Evolutionary conservation across 2,888 invertebrate genomes (phyloP), one percentile per base, ranked within the genome.

Genomic region (Drosophila greeni): DNA sequence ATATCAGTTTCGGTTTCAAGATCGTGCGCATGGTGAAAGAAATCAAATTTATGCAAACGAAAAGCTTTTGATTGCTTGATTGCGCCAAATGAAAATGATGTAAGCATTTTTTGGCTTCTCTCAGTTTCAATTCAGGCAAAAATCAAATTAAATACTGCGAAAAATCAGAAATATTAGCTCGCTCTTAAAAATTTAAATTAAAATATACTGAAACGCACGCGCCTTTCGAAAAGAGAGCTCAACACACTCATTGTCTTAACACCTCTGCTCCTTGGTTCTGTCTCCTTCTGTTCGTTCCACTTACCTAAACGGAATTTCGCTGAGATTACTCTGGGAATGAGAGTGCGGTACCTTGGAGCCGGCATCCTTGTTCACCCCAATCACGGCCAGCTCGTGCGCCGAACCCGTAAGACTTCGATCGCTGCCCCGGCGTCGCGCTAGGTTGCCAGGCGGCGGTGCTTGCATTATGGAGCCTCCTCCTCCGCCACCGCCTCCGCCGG

Each of bases 241-340:
- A 24, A 40, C 20, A 43, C 43, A 43, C 43, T 29, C 26, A 43
- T 43, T 12, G 3, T 29, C 18, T n/a, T n/a, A n/a, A 29, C 39
- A 51, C 16, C 37, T 51, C 56, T 14, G 39, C 20, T 39, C 20
- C 1, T 39, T 12, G 6, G 5, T 39, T 39, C 39, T 14, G 20
- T 39, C 11, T 2, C 8, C 6, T 4, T 4, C 8, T 53, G 47
- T 57, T 14, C n/a, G 14, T 5, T 33, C 16, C n/a, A 69, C 80
- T 84, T 90, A 95, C 95, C 95, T 94, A 90, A 94, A 94, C 18
- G 95, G 94, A 81, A 95, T 93, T 85, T 95, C 95, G 86, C 94
- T 93, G 73, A 97, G 92, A 90, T 97, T 97, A 84, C 95, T 95
- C 88, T 97, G 97, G 84, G 95, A 95, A 89, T 95, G 95, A 23